Percentiles rank a stretch among this genome's conserved stretches.
These are phyloP conservation scores for Peribatodes rhomboidaria DNA, from an alignment of 2,888 invertebrate genomes.

Conservation along the genomic window DNA sequence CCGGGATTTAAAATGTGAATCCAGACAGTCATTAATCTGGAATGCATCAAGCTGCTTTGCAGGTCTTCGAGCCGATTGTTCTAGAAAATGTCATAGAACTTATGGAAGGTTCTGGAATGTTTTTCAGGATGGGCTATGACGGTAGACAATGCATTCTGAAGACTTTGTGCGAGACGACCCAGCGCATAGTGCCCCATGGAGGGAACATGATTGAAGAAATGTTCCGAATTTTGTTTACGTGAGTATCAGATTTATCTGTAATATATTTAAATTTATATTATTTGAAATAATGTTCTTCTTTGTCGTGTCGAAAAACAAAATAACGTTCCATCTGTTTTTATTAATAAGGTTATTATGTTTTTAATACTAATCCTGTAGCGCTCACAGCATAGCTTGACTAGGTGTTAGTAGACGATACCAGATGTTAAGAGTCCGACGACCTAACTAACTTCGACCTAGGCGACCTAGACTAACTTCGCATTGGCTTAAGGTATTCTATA, in stretches of 20 bases:
- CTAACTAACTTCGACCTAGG: no score
- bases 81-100: background rate
- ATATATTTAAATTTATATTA: background rate
- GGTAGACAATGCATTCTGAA: conserved; percentile 90
- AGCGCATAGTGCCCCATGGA: conserved; percentile 87
- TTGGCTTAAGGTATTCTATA: no score
- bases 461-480: no score
- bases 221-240: conserved; percentile 90
- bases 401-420: no score
- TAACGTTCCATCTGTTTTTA: no score
- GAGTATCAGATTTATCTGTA: conserved; percentile 56
- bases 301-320: background rate
- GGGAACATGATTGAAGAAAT: conserved; percentile 90
- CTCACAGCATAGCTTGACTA: no score
- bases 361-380: no score
- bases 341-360: no score
- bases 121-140: conserved; percentile 91
- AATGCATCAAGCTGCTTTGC: no score
- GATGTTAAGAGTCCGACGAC: no score
- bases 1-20: no score
- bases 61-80: background rate
- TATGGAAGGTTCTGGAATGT: background rate
- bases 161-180: conserved; percentile 91
- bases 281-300: background rate
- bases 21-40: no score